Base-by-base conservation (phyloP, 2,888 invertebrate species). In the Philopedon plagiatum region DNA sequence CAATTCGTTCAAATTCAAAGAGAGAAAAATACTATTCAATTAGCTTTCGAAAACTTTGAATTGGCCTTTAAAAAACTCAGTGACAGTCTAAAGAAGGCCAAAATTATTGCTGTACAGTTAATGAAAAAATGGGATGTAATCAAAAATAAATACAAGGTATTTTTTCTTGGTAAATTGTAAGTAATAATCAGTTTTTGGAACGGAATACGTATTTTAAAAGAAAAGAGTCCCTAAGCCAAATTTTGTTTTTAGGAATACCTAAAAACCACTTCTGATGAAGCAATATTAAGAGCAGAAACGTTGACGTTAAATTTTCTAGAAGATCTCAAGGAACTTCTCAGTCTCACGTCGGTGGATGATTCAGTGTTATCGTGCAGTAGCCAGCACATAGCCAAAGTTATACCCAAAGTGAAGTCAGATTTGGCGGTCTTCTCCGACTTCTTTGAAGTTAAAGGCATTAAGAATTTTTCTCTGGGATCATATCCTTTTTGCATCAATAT, bases 391-490 rank as follows among this genome's bases (percentile, higher is more conserved):
- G 83, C 86, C 0, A 88, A 89, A 13, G 87, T 88, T 5, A 87
- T 89, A 3, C 85, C 87, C 32, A 82, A 87, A 37, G 89, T 91
- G 2, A 87, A 87, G 46, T 87, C 89, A 7, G 89, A 89, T 73
- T 81, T 92, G n/a, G 67, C 71, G 11, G 76, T 64, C 18, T 92
- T 91, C 81, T 88, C 89, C 1, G 94, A 94, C 74, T 96, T 96
- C 82, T 87, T 97, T 2, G 91, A 91, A 78, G 94, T 94, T 1
- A 96, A 96, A 83, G 94, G 95, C 0, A 88, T 92, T 78, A 89
- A 93, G 76, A 96, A 94, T 86, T 93, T 96, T 82, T 92, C 93
- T 4, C 89, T 96, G 82, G 93, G 93, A 89, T 93, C 94, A 89
- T 95, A 93, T 93, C 93, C 93, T 93, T 93, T 91, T 85, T 46